A percentile compares a stretch with the other conserved stretches of the same genome.
Conservation (phyloP, 35 echinoderm and acorn worm genomes). For the Lytechinus pictus region DNA sequence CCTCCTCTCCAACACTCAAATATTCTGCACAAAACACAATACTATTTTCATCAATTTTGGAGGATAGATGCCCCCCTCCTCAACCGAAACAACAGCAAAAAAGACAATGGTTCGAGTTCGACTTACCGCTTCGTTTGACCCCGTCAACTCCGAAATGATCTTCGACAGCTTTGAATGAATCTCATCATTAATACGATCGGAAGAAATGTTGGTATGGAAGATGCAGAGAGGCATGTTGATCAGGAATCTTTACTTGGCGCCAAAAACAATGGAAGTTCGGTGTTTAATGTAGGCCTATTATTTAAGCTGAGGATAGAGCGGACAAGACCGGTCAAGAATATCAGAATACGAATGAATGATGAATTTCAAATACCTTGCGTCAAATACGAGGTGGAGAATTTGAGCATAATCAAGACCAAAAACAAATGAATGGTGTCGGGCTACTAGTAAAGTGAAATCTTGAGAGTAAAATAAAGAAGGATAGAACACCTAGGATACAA, state of each 20-base stretch:
- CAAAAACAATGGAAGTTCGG: neutral
- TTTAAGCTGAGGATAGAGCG: neutral
- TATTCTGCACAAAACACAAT: too few relatives aligned
- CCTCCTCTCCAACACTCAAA: too few relatives aligned
- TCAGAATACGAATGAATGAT: neutral
- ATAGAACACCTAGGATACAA: too few relatives aligned
- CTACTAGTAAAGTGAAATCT: too few relatives aligned
- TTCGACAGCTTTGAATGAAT: constrained; percentile 26
- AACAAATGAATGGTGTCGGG: too few relatives aligned
- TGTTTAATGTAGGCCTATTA: neutral
- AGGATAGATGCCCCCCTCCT: too few relatives aligned
- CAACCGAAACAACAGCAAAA: too few relatives aligned
- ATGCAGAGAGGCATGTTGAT: constrained; percentile 40
- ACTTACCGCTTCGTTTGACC: constrained; percentile 24
- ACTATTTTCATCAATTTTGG: too few relatives aligned
- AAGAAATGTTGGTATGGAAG: constrained; percentile 40
- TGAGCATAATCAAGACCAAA: too few relatives aligned
- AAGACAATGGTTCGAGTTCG: neutral
- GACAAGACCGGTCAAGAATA: neutral
- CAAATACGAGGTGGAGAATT: neutral
- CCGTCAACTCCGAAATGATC: constrained; percentile 2
- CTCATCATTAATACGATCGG: constrained; percentile 21
- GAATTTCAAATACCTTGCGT: neutral
- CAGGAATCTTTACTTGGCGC: neutral
- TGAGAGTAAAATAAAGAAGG: too few relatives aligned